Evolutionary conservation across 2,888 invertebrate genomes (phyloP), one percentile per base, ranked within the genome.

Genomic region (Pomacea canaliculata): DNA sequence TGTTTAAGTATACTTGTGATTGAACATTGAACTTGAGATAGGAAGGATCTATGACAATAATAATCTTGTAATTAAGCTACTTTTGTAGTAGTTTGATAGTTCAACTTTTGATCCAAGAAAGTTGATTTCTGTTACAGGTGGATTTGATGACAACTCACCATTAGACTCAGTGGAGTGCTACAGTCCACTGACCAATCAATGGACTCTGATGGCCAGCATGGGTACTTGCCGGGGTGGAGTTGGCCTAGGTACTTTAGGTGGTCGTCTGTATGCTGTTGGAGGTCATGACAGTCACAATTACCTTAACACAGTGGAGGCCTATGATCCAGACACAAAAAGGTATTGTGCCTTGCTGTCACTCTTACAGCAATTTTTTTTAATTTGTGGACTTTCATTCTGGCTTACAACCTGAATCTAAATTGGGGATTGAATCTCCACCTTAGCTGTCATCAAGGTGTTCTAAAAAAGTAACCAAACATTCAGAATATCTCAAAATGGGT

Each of bases 71-170:
- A 37, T 37, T 37, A 37, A 5, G 37, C 37, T 37, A 37, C 37
- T 37, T 37, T 37, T 37, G 3, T 37, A 37, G 37, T 37, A 37
- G 37, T 37, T 37, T 37, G 37, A 5, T 37, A 5, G 37, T 37
- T 37, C 37, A 37, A 37, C 37, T 37, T 37, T 5, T 37, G 37
- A 37, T 37, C 5, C 4, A 37, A 37, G 37, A 37, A 37, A 37
- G 37, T 37, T 37, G 12, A 10, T 56, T 10, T 56, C 16, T 56
- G 51, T 23, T 70, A 0, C 76, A 91, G 91, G 91, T 82, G 92
- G 92, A 8, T 92, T 92, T 88, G 92, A 92, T 85, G 92, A 92
- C 84, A 92, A 92, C 84, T 88, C 91, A 7, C 92, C 92, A 5
- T 83, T 92, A 65, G 89, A 88, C 67, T 90, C 91, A 9, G 92